Evolutionary conservation across 2,888 invertebrate genomes (phyloP).

Genomic region (Phortica okadai): DNA sequence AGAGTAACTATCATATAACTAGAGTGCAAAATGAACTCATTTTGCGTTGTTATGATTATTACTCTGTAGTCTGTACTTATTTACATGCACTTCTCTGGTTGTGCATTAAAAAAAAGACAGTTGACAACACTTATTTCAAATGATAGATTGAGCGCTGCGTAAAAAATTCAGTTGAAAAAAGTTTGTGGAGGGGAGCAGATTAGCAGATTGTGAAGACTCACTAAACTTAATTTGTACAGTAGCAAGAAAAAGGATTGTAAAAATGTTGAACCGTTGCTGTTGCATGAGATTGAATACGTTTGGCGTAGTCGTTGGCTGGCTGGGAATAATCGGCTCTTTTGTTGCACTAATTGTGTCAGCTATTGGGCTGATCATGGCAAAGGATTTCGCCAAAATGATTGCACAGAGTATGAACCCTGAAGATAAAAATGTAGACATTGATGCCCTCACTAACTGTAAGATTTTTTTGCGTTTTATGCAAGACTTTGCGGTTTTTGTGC

Average conservation of each 20-base stretch:
- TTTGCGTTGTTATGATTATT: too few relatives aligned
- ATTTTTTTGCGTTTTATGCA: constrained; percentile 38
- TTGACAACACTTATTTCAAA: too few relatives aligned
- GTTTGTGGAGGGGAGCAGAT: too few relatives aligned
- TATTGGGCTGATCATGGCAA: constrained; percentile 49
- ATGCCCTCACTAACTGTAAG: constrained; percentile 29
- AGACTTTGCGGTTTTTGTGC: neutral
- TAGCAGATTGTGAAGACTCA: too few relatives aligned
- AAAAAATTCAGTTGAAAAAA: too few relatives aligned
- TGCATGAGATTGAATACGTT: constrained; percentile 70
- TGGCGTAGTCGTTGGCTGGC: constrained; percentile 72
- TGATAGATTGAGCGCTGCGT: too few relatives aligned
- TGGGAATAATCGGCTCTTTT: constrained; percentile 62
- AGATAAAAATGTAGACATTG: neutral
- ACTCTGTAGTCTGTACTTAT: too few relatives aligned
- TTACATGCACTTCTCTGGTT: too few relatives aligned
- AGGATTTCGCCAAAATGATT: constrained; percentile 49
- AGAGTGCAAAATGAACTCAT: too few relatives aligned
- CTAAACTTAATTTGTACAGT: too few relatives aligned
- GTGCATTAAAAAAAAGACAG: too few relatives aligned
- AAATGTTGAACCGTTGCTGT: constrained; percentile 61
- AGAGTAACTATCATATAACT: too few relatives aligned
- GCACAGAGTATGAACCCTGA: neutral
- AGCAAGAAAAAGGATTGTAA: neutral
- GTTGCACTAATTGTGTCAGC: constrained; percentile 54